Evolutionary conservation across 2,888 invertebrate species (phyloP).

Genomic region (Synanthedon formicaeformis): DNA sequence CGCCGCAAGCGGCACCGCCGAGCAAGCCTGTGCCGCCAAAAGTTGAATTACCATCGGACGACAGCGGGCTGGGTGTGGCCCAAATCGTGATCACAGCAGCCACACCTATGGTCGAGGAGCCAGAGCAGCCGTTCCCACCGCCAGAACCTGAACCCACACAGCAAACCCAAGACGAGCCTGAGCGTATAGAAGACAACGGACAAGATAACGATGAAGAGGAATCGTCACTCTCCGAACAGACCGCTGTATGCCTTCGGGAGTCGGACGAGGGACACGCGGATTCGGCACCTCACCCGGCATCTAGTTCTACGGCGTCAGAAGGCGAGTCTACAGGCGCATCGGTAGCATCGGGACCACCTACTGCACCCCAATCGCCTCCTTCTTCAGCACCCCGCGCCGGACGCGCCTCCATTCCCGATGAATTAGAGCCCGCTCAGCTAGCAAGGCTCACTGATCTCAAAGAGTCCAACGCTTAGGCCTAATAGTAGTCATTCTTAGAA

Average conservation of each 20-base stretch:
- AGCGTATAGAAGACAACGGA: conserved; percentile 16
- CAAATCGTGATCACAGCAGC: conserved; percentile 95
- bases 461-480: conserved; percentile 88
- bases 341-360: conserved; percentile 66
- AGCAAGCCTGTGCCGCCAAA: conserved; percentile 33
- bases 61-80: conserved; percentile 83
- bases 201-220: conserved; percentile 52
- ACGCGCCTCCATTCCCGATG: conserved; percentile 87
- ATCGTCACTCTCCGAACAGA: conserved; percentile 60
- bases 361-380: conserved; percentile 69
- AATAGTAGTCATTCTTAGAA: background rate
- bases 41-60: conserved; percentile 56
- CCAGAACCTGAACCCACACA: conserved; percentile 33
- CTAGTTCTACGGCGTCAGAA: conserved; percentile 77
- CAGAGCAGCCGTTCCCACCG: conserved; percentile 83
- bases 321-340: conserved; percentile 75
- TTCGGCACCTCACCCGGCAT: conserved; percentile 68
- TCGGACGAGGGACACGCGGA: conserved; percentile 71
- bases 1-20: conserved; percentile 18
- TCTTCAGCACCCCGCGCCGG: conserved; percentile 80
- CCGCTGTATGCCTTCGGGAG: conserved; percentile 51
- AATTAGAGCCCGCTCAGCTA: conserved; percentile 88
- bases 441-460: conserved; percentile 89
- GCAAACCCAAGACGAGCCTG: conserved; percentile 17
- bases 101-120: conserved; percentile 91